Percentiles rank a stretch among this genome's conserved stretches.
phyloP scores from a whole-genome alignment of 2,888 invertebrate genomes.

The Andrena hattorfiana region DNA sequence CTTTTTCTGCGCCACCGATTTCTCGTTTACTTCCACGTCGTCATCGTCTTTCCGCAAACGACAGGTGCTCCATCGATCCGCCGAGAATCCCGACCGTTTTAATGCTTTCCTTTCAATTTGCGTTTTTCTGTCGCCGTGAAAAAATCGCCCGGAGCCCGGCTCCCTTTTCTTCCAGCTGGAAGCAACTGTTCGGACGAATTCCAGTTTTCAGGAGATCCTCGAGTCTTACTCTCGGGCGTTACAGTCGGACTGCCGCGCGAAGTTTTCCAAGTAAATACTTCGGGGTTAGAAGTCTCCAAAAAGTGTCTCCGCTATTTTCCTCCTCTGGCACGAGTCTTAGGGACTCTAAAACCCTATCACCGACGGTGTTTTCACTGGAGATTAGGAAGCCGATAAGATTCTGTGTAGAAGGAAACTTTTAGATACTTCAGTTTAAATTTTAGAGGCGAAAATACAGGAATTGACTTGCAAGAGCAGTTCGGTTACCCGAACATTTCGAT shows the following conservation, averaged over 20 bases:
- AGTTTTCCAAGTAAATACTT: neutral
- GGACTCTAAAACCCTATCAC: neutral
- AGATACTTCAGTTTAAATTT: too few relatives aligned
- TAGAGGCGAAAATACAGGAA: too few relatives aligned
- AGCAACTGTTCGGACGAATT: conserved; percentile 3
- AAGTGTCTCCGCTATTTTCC: neutral
- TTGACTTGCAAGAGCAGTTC: too few relatives aligned
- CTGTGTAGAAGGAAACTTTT: too few relatives aligned
- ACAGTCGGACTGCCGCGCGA: neutral
- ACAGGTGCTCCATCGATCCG: conserved; percentile 40
- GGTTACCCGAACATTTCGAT: too few relatives aligned
- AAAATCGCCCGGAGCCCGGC: neutral
- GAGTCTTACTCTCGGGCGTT: neutral
- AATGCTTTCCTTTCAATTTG: conserved; percentile 30
- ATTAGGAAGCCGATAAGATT: too few relatives aligned
- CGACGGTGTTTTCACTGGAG: neutral
- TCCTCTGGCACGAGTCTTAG: neutral
- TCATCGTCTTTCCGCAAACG: conserved; percentile 33
- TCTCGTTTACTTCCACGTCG: conserved; percentile 43
- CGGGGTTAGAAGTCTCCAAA: neutral
- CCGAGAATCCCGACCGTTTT: neutral
- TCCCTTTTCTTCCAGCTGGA: conserved; percentile 3
- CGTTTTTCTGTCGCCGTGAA: neutral
- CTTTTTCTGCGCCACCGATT: conserved; percentile 50
- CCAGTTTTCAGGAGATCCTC: neutral